Conservation (phyloP, 2,888 invertebrate species). For the Cataglyphis albicans region DNA sequence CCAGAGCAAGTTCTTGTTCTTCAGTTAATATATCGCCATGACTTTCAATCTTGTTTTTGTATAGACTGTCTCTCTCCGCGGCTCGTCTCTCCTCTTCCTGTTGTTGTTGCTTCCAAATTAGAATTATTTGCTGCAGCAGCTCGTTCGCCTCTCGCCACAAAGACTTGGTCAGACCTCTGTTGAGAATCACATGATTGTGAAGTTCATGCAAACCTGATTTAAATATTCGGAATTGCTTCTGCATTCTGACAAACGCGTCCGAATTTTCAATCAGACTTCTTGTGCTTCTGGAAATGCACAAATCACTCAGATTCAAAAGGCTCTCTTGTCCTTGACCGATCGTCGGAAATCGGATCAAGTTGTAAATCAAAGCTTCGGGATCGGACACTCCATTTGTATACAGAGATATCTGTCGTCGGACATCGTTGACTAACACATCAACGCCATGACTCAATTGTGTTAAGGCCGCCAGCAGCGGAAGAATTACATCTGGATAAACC, state of each 20-base stretch:
- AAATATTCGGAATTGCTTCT: slow-evolving; percentile 88
- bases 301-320: slow-evolving; percentile 85
- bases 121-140: slow-evolving; percentile 89
- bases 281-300: slow-evolving; percentile 86
- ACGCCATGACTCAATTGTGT: slow-evolving; percentile 90
- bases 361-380: slow-evolving; percentile 83
- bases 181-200: slow-evolving; percentile 89
- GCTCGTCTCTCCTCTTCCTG: slow-evolving; percentile 89
- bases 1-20: slow-evolving; percentile 89
- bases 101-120: slow-evolving; percentile 92
- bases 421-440: slow-evolving; percentile 87
- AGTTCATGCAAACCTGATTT: slow-evolving; percentile 91
- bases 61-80: slow-evolving; percentile 92
- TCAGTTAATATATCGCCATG: slow-evolving; percentile 90
- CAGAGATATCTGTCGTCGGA: slow-evolving; percentile 84
- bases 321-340: slow-evolving; percentile 81
- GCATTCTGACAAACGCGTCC: slow-evolving; percentile 79
- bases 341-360: slow-evolving; percentile 87
- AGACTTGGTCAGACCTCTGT: slow-evolving; percentile 86
- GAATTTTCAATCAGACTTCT: slow-evolving; percentile 84
- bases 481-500: slow-evolving; percentile 93
- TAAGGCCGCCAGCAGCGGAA: slow-evolving; percentile 90
- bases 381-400: slow-evolving; percentile 64
- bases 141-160: slow-evolving; percentile 87
- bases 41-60: slow-evolving; percentile 88